Conservation (phyloP, 2,113 vertebrate genomes). For the Caranx melampygus region DNA sequence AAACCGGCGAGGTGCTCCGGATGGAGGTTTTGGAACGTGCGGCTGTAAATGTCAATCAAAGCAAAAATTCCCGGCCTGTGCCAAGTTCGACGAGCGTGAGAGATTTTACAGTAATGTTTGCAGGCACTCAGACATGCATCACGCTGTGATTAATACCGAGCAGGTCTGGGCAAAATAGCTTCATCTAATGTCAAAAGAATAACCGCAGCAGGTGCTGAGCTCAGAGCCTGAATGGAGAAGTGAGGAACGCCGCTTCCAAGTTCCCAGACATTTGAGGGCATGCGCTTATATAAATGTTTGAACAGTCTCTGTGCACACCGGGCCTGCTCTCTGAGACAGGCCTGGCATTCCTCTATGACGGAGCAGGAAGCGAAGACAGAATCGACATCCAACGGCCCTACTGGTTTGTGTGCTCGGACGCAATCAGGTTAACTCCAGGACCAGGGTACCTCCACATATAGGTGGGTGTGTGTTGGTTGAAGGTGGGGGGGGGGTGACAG, state of each 20-base stretch:
- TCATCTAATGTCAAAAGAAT: slow-evolving; percentile 23
- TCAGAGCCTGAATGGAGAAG: slow-evolving; percentile 18
- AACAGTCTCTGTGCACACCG: slow-evolving; percentile 60
- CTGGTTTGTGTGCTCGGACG: slow-evolving; percentile 23
- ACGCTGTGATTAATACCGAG: slow-evolving; percentile 13
- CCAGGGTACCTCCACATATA: not conserved
- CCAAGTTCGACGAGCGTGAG: not conserved
- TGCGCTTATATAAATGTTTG: slow-evolving; percentile 72
- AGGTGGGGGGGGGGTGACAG: not conserved
- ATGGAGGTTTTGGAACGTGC: not conserved
- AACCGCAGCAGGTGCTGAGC: slow-evolving; percentile 57
- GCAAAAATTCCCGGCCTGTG: slow-evolving; percentile 8
- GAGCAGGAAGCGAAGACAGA: slow-evolving; percentile 16
- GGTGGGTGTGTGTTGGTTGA: too few relatives aligned
- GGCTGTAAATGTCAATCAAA: slow-evolving; percentile 15
- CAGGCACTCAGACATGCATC: slow-evolving; percentile 15
- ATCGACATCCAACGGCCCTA: not conserved
- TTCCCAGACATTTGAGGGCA: slow-evolving; percentile 49
- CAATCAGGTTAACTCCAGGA: slow-evolving; percentile 2
- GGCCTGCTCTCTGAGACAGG: slow-evolving; percentile 17
- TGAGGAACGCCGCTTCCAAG: slow-evolving; percentile 16
- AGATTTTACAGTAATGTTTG: slow-evolving; percentile 1
- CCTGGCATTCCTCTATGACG: slow-evolving; percentile 45
- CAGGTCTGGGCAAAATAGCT: slow-evolving; percentile 22
- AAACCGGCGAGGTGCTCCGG: slow-evolving; percentile 13